Conservation (phyloP, 2,888 invertebrate genomes). For the Noctua janthe region DNA sequence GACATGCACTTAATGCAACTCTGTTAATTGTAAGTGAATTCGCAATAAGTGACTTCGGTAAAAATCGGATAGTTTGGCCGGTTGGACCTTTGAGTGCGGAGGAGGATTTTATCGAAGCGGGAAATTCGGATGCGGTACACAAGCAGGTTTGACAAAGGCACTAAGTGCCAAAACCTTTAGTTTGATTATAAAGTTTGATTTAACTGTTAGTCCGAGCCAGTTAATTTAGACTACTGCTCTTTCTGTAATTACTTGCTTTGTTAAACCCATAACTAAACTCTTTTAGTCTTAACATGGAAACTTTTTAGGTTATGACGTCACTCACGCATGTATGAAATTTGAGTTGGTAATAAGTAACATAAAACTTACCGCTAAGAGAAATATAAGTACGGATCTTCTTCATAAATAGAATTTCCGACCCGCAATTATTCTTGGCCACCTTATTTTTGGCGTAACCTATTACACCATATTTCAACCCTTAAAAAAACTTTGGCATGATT, state of each 20-base stretch:
- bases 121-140: not conserved
- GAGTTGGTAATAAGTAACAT: not conserved
- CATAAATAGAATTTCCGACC: conserved; percentile 5
- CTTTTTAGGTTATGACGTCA: not conserved
- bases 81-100: conserved; percentile 5
- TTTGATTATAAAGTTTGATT: not conserved
- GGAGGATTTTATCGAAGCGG: not conserved
- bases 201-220: not conserved
- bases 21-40: conserved; percentile 66
- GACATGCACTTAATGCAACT: conserved; percentile 69
- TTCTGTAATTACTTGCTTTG: not conserved
- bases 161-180: not conserved
- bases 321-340: not conserved
- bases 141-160: not conserved
- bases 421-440: conserved; percentile 28
- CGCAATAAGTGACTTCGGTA: conserved; percentile 62
- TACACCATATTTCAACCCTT: conserved; percentile 40
- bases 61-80: conserved; percentile 51
- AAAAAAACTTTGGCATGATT: conserved; percentile 34
- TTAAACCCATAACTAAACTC: not conserved
- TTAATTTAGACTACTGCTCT: not conserved
- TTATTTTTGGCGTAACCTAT: conserved; percentile 39
- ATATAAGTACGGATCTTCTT: not conserved
- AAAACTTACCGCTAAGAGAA: not conserved
- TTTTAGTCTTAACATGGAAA: not conserved